Evolutionary conservation across 2,113 vertebrate species (phyloP), one percentile per base, ranked within the genome.

Genomic region (Ceyx cyanopectus): DNA sequence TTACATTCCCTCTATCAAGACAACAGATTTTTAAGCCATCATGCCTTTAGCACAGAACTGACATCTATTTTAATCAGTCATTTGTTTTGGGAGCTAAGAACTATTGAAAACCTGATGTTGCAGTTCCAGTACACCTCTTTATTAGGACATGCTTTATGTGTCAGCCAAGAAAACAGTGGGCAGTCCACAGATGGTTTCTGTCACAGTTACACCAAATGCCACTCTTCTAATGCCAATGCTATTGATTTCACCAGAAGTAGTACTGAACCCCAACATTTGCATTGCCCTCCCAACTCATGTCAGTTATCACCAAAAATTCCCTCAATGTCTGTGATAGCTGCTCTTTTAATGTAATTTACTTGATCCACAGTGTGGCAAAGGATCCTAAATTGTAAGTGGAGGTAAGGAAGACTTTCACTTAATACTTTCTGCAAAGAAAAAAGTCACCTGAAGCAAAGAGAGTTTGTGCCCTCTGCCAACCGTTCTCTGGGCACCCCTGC

Each of bases 351-450:
- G 26, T 7, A 0, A 65, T 60, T 63, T 72, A 10, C 10, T 57
- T 18, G 14, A 6, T 50, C 24, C 27, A 72, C 0, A 8, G 61
- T 41, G 67, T 4, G 3, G 32, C n/a, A 88, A 88, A 41, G 30
- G 48, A 50, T 41, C 19, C 65, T 8, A 19, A 65, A 29, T 14
- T 2, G 0, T 19, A n/a, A 81, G 14, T 14, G 22, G 29, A 0
- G 0, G 10, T 23, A 13, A 74, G 9, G 29, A 77, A 74, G 51
- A 13, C 32, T 62, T 67, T 56, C 27, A 18, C 5, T 6, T 1
- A 57, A 54, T 9, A 57, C 7, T 12, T 82, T 40, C 41, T n/a
- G 8, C 21, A 58, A 46, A 69, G 76, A 54, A 30, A 54, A 30
- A 67, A 76, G 32, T 24, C 56, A 81, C 40, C 21, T 9, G 63